Evolutionary conservation across 2,113 vertebrate species (phyloP).

Genomic region (Sturnira hondurensis): DNA sequence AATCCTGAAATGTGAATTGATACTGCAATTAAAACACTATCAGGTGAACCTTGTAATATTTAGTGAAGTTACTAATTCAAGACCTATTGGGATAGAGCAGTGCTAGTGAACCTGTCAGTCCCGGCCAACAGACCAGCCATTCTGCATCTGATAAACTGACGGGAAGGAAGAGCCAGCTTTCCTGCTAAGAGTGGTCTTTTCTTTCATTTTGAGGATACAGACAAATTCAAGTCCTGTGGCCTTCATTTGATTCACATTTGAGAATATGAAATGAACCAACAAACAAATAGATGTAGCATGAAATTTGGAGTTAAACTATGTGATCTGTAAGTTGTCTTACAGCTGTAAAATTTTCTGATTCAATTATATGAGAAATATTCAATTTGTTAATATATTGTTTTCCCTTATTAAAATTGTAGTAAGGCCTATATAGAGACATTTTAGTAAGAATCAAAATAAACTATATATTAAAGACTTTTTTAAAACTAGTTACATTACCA

Average conservation of each 20-base stretch:
- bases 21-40: background rate
- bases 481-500: background rate
- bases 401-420: background rate
- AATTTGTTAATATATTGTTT: background rate
- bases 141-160: background rate
- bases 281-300: background rate
- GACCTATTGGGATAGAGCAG: background rate
- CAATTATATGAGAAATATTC: background rate
- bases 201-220: background rate
- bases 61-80: background rate
- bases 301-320: background rate
- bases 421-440: background rate
- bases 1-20: slow-evolving; percentile 18
- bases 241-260: background rate
- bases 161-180: background rate
- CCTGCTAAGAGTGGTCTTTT: background rate
- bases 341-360: background rate
- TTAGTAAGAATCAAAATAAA: background rate
- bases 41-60: background rate
- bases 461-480: background rate
- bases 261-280: slow-evolving; percentile 4
- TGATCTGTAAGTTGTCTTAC: background rate
- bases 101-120: background rate
- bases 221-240: background rate
- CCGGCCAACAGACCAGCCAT: background rate